These are phyloP conservation scores for Zeugodacus cucurbitae DNA, from an alignment of 1,140 invertebrate genomes.

Conservation along the genomic window DNA sequence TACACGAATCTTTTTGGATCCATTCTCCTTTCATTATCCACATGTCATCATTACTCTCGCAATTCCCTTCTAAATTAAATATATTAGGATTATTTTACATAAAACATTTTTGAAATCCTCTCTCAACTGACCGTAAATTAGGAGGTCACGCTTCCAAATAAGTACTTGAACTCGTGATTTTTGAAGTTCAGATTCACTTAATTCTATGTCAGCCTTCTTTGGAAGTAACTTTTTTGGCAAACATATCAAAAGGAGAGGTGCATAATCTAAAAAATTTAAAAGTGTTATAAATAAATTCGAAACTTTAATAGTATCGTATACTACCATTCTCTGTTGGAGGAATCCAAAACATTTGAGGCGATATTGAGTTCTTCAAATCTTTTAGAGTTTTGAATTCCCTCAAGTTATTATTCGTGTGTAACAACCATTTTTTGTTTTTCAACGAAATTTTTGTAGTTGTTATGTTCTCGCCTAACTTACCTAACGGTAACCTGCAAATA, in stretches of 20 bases:
- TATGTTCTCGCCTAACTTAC: constrained; percentile 67
- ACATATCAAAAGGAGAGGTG: constrained; percentile 77
- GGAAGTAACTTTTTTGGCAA: constrained; percentile 64
- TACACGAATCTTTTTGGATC: constrained; percentile 72
- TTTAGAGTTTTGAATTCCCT: constrained; percentile 50
- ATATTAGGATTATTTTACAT: neutral
- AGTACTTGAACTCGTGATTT: constrained; percentile 59
- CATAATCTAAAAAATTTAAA: constrained; percentile 72
- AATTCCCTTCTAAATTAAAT: constrained; percentile 67
- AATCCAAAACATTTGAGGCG: constrained; percentile 68
- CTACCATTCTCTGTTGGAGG: constrained; percentile 87
- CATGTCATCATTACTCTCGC: constrained; percentile 73
- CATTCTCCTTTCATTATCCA: constrained; percentile 75
- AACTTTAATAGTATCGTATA: neutral
- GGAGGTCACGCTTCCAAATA: constrained; percentile 70
- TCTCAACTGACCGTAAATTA: constrained; percentile 56
- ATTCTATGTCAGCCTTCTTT: constrained; percentile 62
- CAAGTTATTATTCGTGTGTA: constrained; percentile 48
- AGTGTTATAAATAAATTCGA: neutral
- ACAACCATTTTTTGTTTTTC: constrained; percentile 53
- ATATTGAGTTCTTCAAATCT: constrained; percentile 56
- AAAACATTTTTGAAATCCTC: too few relatives aligned
- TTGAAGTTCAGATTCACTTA: constrained; percentile 56
- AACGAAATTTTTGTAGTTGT: constrained; percentile 75
- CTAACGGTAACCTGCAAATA: constrained; percentile 59